Conservation (phyloP, 2,113 vertebrate species). For the Thunnus maccoyii region DNA sequence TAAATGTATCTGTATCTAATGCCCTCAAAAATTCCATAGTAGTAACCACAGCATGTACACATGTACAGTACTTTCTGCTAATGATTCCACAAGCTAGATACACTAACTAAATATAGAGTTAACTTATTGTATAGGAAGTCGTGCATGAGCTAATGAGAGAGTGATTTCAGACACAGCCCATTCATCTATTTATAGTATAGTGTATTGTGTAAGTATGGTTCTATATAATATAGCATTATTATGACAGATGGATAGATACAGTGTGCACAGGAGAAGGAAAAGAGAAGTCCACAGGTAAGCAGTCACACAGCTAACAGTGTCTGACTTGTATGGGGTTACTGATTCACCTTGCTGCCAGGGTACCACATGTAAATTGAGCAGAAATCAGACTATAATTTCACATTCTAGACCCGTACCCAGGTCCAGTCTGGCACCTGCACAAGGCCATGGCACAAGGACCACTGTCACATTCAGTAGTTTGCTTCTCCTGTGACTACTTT, state of each 20-base stretch:
- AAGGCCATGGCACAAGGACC: slow-evolving; percentile 42
- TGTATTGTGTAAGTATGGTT: no score
- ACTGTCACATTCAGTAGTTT: slow-evolving; percentile 56
- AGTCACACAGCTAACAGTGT: slow-evolving; percentile 5
- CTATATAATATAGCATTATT: not conserved
- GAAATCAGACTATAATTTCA: slow-evolving; percentile 23
- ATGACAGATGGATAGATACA: not conserved
- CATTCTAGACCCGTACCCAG: slow-evolving; percentile 35
- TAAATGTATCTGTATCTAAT: no score
- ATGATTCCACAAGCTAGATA: no score
- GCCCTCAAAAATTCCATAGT: no score
- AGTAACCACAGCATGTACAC: no score
- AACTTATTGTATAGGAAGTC: no score
- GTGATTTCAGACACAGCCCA: no score
- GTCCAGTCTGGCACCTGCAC: slow-evolving; percentile 32
- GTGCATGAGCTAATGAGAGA: no score
- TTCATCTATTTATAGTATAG: no score
- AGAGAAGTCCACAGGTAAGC: slow-evolving; percentile 16
- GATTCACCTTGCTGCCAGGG: slow-evolving; percentile 55
- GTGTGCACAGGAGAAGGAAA: not conserved
- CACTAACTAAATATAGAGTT: no score
- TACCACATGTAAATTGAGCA: slow-evolving; percentile 39
- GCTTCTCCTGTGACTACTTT: slow-evolving; percentile 50
- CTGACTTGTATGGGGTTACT: slow-evolving; percentile 18
- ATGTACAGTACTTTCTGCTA: no score